These are phyloP conservation scores for Corydoras maculifer DNA, from an alignment of 2,113 vertebrate species.

Conservation along the genomic window DNA sequence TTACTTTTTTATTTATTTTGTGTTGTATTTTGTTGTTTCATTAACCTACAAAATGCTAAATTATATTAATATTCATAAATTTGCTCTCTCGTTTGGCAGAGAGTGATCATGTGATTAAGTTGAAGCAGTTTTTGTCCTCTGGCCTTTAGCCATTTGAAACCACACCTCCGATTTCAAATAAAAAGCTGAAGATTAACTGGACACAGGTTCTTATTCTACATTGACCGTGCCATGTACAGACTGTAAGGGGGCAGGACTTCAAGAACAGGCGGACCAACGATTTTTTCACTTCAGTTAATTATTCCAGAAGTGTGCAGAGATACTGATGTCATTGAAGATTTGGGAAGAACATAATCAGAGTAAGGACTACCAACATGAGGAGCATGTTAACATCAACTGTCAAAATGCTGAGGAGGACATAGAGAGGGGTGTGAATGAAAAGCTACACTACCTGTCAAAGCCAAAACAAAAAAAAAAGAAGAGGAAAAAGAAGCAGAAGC, in stretches of 20 bases:
- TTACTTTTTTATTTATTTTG: no score
- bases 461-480: slow-evolving; percentile 35
- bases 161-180: slow-evolving; percentile 2
- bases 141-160: not conserved
- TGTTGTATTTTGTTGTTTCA: no score
- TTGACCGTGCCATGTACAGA: slow-evolving; percentile 29
- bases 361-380: slow-evolving; percentile 20
- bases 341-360: slow-evolving; percentile 25
- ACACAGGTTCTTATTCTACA: slow-evolving; percentile 1
- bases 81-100: not conserved
- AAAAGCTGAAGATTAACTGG: slow-evolving; percentile 16
- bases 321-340: slow-evolving; percentile 48
- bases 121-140: not conserved
- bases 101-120: not conserved
- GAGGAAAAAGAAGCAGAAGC: slow-evolving; percentile 25
- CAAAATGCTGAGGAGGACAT: slow-evolving; percentile 6
- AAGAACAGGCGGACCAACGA: slow-evolving; percentile 24
- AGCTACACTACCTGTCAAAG: not conserved
- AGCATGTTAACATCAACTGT: slow-evolving; percentile 16
- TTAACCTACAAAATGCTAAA: no score
- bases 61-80: no score
- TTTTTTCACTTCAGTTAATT: slow-evolving; percentile 11
- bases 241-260: slow-evolving; percentile 29
- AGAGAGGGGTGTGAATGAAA: slow-evolving; percentile 22
- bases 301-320: slow-evolving; percentile 14